Conservation (phyloP, 2,888 invertebrate species). For the Hemicrepidius hirtus region DNA sequence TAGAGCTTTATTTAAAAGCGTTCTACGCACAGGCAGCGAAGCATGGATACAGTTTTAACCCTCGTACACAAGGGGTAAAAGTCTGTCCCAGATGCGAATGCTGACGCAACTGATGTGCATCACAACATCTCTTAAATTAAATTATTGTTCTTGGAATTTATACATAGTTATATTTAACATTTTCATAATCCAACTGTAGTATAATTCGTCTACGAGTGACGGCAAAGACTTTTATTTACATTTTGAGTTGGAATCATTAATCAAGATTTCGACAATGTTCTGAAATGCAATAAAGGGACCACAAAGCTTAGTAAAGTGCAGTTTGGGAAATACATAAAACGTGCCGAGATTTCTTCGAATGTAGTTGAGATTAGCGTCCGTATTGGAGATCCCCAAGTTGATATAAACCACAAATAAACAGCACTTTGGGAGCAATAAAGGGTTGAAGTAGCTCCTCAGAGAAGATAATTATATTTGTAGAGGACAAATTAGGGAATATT, state of each 20-base stretch:
- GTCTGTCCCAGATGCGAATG: slow-evolving; percentile 12
- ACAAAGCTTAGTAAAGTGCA: slow-evolving; percentile 12
- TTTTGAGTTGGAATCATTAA: no score
- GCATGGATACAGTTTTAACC: slow-evolving; percentile 5
- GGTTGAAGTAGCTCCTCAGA: slow-evolving; percentile 44
- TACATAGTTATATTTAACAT: no score
- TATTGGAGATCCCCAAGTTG: slow-evolving; percentile 45
- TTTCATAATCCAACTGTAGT: no score
- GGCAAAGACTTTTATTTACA: no score
- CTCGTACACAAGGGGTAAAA: slow-evolving; percentile 7
- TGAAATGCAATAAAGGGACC: not conserved
- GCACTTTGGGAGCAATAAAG: slow-evolving; percentile 50
- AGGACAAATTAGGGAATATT: slow-evolving; percentile 49
- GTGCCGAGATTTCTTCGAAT: slow-evolving; percentile 41
- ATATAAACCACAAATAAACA: slow-evolving; percentile 50
- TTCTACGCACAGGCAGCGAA: slow-evolving; percentile 1
- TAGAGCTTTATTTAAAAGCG: slow-evolving; percentile 8
- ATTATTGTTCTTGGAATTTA: no score
- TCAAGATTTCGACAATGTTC: not conserved
- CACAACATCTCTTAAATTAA: no score
- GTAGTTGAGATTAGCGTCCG: slow-evolving; percentile 40
- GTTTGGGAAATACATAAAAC: slow-evolving; percentile 30
- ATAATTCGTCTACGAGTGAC: no score
- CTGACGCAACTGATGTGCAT: slow-evolving; percentile 9
- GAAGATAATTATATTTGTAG: slow-evolving; percentile 51